A percentile compares a stretch with the other conserved stretches of the same genome.
phyloP scores from a whole-genome alignment of 2,888 invertebrate species.

The Ophion costatus region DNA sequence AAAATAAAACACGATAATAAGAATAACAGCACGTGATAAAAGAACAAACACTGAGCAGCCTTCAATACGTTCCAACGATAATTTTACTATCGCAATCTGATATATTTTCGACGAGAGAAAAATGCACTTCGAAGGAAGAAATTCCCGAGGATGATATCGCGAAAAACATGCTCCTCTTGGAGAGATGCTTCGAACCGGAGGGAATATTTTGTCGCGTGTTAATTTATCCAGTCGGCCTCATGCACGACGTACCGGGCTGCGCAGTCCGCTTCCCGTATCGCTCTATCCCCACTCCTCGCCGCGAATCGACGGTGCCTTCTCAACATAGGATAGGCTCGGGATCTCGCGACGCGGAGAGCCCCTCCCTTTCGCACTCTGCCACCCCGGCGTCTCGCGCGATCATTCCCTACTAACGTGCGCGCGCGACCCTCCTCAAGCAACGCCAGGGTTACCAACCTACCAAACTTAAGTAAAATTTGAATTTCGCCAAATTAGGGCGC shows the following conservation, averaged over 20 bases:
- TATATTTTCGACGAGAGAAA: no score
- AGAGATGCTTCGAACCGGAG: background rate
- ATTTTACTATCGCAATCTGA: background rate
- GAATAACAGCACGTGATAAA: slow-evolving; percentile 24
- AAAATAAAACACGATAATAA: slow-evolving; percentile 8
- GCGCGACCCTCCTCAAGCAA: background rate
- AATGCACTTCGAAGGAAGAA: background rate
- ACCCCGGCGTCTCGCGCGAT: background rate
- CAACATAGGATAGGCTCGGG: slow-evolving; percentile 4
- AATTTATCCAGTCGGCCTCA: background rate
- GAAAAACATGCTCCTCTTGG: background rate
- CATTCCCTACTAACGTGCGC: background rate
- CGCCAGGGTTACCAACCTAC: background rate
- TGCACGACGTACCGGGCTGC: background rate
- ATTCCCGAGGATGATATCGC: background rate
- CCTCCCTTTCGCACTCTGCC: slow-evolving; percentile 7
- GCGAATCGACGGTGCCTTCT: background rate
- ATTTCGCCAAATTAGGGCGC: background rate
- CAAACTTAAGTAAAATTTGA: background rate
- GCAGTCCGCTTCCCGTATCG: background rate
- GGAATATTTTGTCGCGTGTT: background rate
- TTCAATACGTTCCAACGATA: background rate
- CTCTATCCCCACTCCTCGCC: background rate
- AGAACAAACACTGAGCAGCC: slow-evolving; percentile 5
- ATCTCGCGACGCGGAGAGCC: background rate